A percentile compares a stretch with the other conserved stretches of the same genome.
Conservation (phyloP, 2,888 invertebrate species). For the Ceraclea dissimilis region DNA sequence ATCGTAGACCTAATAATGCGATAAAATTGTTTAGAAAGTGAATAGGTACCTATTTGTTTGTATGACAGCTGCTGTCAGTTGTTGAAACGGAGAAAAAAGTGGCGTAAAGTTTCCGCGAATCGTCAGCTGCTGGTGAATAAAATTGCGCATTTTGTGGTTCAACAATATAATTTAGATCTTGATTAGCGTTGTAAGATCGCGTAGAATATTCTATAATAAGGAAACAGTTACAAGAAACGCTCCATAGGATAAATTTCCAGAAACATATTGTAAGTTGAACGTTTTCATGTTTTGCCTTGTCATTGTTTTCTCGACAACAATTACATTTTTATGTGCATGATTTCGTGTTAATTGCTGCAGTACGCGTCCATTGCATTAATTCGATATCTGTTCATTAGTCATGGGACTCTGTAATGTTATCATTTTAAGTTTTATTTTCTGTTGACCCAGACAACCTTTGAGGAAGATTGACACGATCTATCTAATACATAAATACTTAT, state of each 20-base stretch:
- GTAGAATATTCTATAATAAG: neutral
- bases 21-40: too few relatives aligned
- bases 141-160: neutral
- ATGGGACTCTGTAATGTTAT: too few relatives aligned
- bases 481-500: too few relatives aligned
- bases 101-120: neutral
- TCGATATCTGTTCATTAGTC: too few relatives aligned
- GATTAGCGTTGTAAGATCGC: neutral
- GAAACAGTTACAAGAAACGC: neutral
- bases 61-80: too few relatives aligned
- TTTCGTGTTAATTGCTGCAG: neutral
- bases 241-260: neutral
- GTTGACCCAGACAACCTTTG: neutral
- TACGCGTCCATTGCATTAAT: neutral
- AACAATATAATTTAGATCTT: neutral
- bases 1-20: too few relatives aligned
- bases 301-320: neutral
- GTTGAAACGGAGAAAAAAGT: too few relatives aligned
- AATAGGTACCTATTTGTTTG: too few relatives aligned
- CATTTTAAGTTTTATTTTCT: too few relatives aligned
- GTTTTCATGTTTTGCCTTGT: neutral
- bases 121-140: neutral
- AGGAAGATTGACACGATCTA: too few relatives aligned
- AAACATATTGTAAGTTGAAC: neutral
- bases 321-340: neutral